These are phyloP conservation scores for Megalopta genalis DNA, from an alignment of 1,140 invertebrate species.

Conservation along the genomic window DNA sequence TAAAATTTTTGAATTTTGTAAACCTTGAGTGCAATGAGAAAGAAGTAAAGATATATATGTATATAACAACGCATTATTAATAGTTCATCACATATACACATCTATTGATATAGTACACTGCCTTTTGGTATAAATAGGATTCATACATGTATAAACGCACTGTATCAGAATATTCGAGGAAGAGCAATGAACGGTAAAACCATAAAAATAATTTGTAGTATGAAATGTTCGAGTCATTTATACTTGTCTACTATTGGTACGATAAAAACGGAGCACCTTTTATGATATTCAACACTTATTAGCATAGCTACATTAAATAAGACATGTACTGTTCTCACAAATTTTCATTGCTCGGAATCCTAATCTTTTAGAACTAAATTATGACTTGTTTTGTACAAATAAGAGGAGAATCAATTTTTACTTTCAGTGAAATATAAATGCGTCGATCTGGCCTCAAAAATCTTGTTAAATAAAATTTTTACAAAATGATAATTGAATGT, in stretches of 20 bases:
- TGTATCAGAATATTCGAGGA: constrained; percentile 56
- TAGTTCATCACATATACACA: constrained; percentile 51
- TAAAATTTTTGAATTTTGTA: constrained; percentile 19
- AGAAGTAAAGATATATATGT: constrained; percentile 20
- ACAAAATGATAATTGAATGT: constrained; percentile 26
- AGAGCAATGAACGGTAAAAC: constrained; percentile 59
- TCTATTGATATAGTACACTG: constrained; percentile 46
- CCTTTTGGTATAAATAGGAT: constrained; percentile 57
- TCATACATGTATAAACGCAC: constrained; percentile 51
- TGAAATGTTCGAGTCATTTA: constrained; percentile 48
- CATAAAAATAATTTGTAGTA: constrained; percentile 56
- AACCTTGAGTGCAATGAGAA: constrained; percentile 10
- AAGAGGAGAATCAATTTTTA: constrained; percentile 6
- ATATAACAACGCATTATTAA: constrained; percentile 40
- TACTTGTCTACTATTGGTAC: constrained; percentile 53
- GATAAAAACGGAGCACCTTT: constrained; percentile 62
- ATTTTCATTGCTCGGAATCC: constrained; percentile 37
- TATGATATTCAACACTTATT: constrained; percentile 50
- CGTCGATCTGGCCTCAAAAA: constrained; percentile 6
- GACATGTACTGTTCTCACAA: constrained; percentile 27
- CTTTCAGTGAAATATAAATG: constrained; percentile 39
- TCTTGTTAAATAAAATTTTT: constrained; percentile 25
- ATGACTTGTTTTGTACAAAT: constrained; percentile 14
- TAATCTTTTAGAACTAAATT: constrained; percentile 32
- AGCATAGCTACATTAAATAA: constrained; percentile 50